Evolutionary conservation across 2,888 invertebrate genomes (phyloP).

Genomic region (Lithophane socia): DNA sequence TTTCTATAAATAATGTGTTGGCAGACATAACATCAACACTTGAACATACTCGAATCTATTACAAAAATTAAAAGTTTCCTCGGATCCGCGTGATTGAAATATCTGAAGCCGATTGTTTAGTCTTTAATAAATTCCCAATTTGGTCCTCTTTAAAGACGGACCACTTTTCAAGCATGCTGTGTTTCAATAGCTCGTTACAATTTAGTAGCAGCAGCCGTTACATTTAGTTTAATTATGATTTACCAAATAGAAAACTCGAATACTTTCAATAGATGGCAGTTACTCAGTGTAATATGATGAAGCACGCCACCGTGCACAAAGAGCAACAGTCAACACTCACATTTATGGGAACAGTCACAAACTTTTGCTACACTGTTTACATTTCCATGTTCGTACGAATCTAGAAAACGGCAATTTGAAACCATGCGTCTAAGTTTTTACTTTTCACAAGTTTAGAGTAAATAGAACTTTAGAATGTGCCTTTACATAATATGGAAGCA

Average conservation of each 20-base stretch:
- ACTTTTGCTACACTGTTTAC: slow-evolving; percentile 17
- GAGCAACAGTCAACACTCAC: slow-evolving; percentile 12
- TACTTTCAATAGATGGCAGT: not conserved
- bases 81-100: not conserved
- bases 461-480: not conserved
- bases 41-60: not conserved
- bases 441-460: not conserved
- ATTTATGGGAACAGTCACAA: slow-evolving; percentile 16
- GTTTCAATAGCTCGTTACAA: not conserved
- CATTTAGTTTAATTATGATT: not conserved
- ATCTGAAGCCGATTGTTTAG: not conserved
- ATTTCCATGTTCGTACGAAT: slow-evolving; percentile 2
- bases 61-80: not conserved
- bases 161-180: not conserved
- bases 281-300: not conserved
- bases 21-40: slow-evolving; percentile 5
- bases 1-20: slow-evolving; percentile 9
- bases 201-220: no score
- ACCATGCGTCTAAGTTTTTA: not conserved
- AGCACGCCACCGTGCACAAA: not conserved
- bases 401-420: slow-evolving; percentile 7
- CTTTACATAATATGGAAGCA: not conserved
- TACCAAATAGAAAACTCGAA: not conserved
- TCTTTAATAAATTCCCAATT: no score
- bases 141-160: not conserved